phyloP scores from a whole-genome alignment of 2,888 invertebrate species.

The Ctenicera cuprea region DNA sequence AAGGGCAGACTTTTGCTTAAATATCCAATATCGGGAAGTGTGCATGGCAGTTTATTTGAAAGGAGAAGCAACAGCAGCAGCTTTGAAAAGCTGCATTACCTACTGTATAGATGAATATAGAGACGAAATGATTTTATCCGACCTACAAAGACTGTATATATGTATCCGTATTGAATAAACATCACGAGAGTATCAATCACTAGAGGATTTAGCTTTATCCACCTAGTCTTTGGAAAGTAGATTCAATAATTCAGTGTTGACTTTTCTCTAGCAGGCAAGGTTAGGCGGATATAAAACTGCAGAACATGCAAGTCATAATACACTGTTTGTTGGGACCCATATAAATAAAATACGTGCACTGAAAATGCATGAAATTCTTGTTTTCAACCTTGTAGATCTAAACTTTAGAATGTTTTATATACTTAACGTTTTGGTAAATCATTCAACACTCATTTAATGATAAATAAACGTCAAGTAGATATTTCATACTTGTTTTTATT shows the following conservation, averaged over 20 bases:
- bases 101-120: conserved; percentile 22
- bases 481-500: too few relatives aligned
- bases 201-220: conserved; percentile 65
- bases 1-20: conserved; percentile 21
- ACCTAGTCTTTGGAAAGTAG: conserved; percentile 63
- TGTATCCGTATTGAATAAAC: conserved; percentile 64
- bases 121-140: conserved; percentile 44
- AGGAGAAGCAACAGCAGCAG: conserved; percentile 28
- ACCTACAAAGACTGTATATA: conserved; percentile 45
- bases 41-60: conserved; percentile 31
- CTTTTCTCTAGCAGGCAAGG: conserved; percentile 59
- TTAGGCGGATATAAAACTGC: conserved; percentile 48
- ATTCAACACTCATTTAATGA: not conserved
- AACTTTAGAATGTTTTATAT: not conserved
- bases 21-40: conserved; percentile 28
- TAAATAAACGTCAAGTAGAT: too few relatives aligned
- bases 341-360: conserved; percentile 2
- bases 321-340: conserved; percentile 6
- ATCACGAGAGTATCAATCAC: conserved; percentile 67
- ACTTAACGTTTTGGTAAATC: not conserved
- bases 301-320: conserved; percentile 50
- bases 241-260: conserved; percentile 67
- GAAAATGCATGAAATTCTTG: conserved; percentile 27
- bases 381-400: not conserved
- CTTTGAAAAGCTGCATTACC: conserved; percentile 34